Conservation (phyloP, 2,888 invertebrate genomes). For the Caenorhabditis doughertyi region DNA sequence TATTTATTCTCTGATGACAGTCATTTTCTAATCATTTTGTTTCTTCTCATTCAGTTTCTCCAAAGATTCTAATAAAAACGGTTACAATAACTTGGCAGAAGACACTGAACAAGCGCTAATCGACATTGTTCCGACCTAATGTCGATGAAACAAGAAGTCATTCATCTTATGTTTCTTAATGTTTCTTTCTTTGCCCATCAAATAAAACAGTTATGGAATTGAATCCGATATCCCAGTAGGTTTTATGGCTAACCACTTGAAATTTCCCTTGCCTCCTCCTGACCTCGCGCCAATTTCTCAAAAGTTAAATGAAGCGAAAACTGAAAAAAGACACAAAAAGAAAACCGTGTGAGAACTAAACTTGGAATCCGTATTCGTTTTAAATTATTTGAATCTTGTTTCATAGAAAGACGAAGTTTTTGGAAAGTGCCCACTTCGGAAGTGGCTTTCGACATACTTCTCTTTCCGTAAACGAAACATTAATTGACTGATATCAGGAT, state of each 20-base stretch:
- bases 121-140: too few species aligned
- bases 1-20: constrained; percentile 32
- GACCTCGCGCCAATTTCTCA: constrained; percentile 5
- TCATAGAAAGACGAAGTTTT: too few species aligned
- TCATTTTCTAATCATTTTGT: constrained; percentile 5
- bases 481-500: too few species aligned
- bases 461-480: too few species aligned
- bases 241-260: background rate
- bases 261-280: background rate
- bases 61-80: constrained; percentile 9
- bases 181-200: too few species aligned
- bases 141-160: too few species aligned
- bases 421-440: too few species aligned
- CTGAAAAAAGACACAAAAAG: constrained; percentile 3
- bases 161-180: too few species aligned
- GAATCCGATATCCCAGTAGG: too few species aligned
- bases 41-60: background rate
- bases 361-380: constrained; percentile 2
- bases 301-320: constrained; percentile 39
- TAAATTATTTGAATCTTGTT: background rate
- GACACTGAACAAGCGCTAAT: too few species aligned
- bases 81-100: background rate
- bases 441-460: too few species aligned
- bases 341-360: constrained; percentile 22
- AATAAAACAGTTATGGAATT: too few species aligned